A percentile compares a stretch with the other conserved stretches of the same genome.
phyloP scores from a whole-genome alignment of 2,888 invertebrate genomes.

The Tyria jacobaeae region DNA sequence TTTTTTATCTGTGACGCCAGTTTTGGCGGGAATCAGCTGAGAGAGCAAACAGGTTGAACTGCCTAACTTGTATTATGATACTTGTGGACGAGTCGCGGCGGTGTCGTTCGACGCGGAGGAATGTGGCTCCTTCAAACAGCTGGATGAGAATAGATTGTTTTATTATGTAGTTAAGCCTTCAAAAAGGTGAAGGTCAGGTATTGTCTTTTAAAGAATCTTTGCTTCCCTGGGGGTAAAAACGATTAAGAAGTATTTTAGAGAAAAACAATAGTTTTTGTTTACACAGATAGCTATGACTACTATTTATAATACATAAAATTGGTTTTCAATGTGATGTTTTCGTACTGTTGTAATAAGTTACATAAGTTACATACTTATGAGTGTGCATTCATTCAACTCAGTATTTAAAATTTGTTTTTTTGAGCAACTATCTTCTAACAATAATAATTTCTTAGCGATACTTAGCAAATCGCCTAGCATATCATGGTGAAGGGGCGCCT shows the following conservation, averaged over 20 bases:
- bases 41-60: constrained; percentile 44
- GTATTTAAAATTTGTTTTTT: background rate
- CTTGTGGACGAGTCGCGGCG: background rate
- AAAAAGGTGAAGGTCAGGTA: background rate
- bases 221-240: background rate
- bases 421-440: background rate
- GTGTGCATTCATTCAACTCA: background rate
- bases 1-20: constrained; percentile 45
- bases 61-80: constrained; percentile 39
- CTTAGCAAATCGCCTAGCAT: background rate
- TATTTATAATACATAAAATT: too few relatives aligned
- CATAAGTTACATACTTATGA: background rate
- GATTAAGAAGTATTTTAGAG: background rate
- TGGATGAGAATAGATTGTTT: background rate
- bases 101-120: constrained; percentile 10
- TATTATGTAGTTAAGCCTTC: background rate
- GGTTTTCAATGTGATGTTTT: background rate
- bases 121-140: constrained; percentile 11
- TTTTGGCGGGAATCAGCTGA: constrained; percentile 56
- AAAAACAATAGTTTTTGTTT: background rate
- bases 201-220: background rate
- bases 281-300: background rate
- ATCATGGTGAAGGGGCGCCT: constrained; percentile 47
- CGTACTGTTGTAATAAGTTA: background rate
- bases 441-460: constrained; percentile 4